phyloP scores from a whole-genome alignment of 2,888 invertebrate genomes.

The Lottia gigantea region DNA sequence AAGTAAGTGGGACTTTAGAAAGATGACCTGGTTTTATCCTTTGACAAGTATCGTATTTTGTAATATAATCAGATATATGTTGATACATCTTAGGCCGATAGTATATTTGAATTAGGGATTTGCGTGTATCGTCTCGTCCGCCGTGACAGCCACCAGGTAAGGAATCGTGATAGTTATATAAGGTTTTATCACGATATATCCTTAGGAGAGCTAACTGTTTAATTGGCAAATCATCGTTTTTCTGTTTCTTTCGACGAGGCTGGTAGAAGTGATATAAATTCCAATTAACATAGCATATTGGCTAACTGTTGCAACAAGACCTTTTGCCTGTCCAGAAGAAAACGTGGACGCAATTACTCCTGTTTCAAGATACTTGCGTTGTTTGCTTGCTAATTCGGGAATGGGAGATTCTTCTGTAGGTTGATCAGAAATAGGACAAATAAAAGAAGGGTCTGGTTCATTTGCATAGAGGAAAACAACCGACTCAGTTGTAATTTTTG shows the following conservation, averaged over 20 bases:
- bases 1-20: slow-evolving; percentile 18
- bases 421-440: neutral
- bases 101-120: slow-evolving; percentile 20
- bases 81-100: slow-evolving; percentile 25
- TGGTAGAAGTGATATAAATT: neutral
- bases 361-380: neutral
- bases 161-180: neutral
- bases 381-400: neutral
- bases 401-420: neutral
- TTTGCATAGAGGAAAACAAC: neutral
- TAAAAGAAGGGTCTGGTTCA: neutral
- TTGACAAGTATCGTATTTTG: slow-evolving; percentile 23
- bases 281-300: neutral
- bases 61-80: slow-evolving; percentile 20
- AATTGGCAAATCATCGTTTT: neutral
- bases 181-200: neutral
- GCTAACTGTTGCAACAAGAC: neutral
- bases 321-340: neutral
- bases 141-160: neutral
- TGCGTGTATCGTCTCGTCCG: slow-evolving; percentile 21
- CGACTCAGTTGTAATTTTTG: neutral
- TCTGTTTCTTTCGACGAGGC: neutral
- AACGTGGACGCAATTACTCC: neutral
- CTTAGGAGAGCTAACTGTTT: neutral
- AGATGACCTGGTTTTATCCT: slow-evolving; percentile 15